Evolutionary conservation across 2,797 vertebrate species (phyloP), one percentile per base, ranked within the genome.

Genomic region (Falco peregrinus): DNA sequence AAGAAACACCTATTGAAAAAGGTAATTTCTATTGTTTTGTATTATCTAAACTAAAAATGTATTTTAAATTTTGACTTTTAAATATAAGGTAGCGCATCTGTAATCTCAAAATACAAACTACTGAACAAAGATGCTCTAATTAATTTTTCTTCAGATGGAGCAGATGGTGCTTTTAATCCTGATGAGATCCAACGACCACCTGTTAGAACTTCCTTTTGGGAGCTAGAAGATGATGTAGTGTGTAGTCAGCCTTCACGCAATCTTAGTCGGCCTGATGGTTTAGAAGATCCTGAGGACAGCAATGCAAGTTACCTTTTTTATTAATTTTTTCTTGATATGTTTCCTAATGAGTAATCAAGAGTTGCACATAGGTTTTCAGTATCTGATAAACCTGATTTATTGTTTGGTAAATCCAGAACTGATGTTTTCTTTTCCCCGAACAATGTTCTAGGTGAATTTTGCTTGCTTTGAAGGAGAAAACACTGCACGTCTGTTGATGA

Each of bases 201-300:
- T 45, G 98, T 98, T 68, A 98, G 99, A 93, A 98, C 98, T 12
- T 98, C 98, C 51, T 99, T 99, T 59, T 99, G 99, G 99, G 98
- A 97, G 54, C 87, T 98, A 2, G 99, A 99, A 97, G 99, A 99
- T 83, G 99, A 99, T 14, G 99, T 99, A 25, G 99, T 99, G 91
- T 99, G 99, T 85, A 99, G 99, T 96, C 99, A 99, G 93, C 99
- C 99, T 73, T 98, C 99, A 69, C 99, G 99, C 94, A 99, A 99
- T 95, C 98, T 98, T 81, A 99, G 99, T 96, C 98, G 99, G 12
- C 99, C 99, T 31, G 99, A 99, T 59, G 99, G 98, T 79, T 98
- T 99, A 84, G 99, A 99, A 96, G 99, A 99, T 95, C 97, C 99
- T 0, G 99, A 99, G 94, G 99, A 99, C 18, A 98, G 97, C 97